Percentiles rank a stretch among this genome's conserved stretches.
These are phyloP conservation scores for Agelastica alni DNA, from an alignment of 2,888 invertebrate genomes.

Conservation along the genomic window DNA sequence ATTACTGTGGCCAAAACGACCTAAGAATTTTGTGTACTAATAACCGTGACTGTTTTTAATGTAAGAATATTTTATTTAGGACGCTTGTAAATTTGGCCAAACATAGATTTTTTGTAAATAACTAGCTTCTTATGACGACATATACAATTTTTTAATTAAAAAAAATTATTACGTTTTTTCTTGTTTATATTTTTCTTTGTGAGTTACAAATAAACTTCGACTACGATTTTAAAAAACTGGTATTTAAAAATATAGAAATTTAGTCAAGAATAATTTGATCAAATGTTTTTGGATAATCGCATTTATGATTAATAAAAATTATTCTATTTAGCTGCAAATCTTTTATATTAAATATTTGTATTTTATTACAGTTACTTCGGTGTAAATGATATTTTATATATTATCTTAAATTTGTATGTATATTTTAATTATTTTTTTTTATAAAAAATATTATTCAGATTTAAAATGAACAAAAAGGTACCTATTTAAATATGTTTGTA, in stretches of 20 bases:
- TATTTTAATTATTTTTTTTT: slow-evolving; percentile 6
- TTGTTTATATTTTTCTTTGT: too few relatives aligned
- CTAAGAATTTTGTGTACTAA: slow-evolving; percentile 5
- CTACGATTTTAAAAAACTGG: too few relatives aligned
- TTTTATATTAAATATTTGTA: slow-evolving; percentile 8
- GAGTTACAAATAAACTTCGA: too few relatives aligned
- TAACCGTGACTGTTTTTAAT: not conserved
- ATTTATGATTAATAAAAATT: too few relatives aligned
- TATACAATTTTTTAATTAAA: too few relatives aligned
- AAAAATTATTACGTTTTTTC: too few relatives aligned
- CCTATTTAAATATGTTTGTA: too few relatives aligned
- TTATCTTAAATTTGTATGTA: slow-evolving; percentile 11
- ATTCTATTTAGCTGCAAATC: not conserved
- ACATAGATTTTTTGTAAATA: slow-evolving; percentile 17
- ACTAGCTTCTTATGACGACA: too few relatives aligned
- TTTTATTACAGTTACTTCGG: slow-evolving; percentile 10
- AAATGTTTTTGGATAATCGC: too few relatives aligned
- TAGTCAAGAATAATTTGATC: too few relatives aligned
- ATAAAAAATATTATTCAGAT: not conserved
- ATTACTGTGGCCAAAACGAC: slow-evolving; percentile 7
- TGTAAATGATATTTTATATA: slow-evolving; percentile 6
- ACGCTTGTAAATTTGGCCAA: slow-evolving; percentile 15
- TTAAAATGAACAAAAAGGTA: not conserved
- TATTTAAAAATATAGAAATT: too few relatives aligned
- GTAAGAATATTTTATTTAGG: not conserved